Evolutionary conservation across 2,888 invertebrate species (phyloP), one percentile per base, ranked within the genome.

Genomic region (Andrena flavipes): DNA sequence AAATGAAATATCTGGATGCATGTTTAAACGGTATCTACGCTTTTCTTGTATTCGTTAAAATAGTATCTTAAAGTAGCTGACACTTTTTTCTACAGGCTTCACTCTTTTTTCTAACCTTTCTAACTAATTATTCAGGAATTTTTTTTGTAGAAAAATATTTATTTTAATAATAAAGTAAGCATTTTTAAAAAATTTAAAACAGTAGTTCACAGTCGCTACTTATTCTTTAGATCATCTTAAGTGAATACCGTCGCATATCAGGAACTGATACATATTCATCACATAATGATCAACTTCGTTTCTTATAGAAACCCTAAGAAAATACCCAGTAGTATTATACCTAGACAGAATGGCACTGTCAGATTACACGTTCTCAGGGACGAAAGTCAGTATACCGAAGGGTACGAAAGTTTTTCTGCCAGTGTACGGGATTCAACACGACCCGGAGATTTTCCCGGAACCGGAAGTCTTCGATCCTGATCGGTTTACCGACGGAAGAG

Each of bases 1-100:
- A 93, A 51, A 93, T 95, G 94, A 91, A 91, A 7, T 95, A 94
- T 84, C 84, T 95, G 78, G 93, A 94, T 64, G 92, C 91, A 88
- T 92, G 94, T 0, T 86, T 94, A 10, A 83, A 90, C 80, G 94
- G 94, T 94, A 81, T 1, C 20, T 51, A 51, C 42, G 16, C 16
- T 5, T 16, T 42, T 42, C 4, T 13, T 13, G 5, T 16, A 42
- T 42, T 16, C 42, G 42, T 51, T 51, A 20, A 51, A 20, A 2
- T 8, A 6, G 8, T 51, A 20, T 1, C 51, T 51, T 20, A 20
- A 3, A 42, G 42, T 42, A 42, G 42, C 4, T 5, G 42, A 13
- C 16, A 42, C 4, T 42, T 42, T 42, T 42, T 42, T 16, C 16
- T 42, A 42, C 13, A 42, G 42, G 3, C 13, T 42, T 35, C 7